These are phyloP conservation scores for Drosophila kurseongensis DNA, from an alignment of 1,140 invertebrate species.

Conservation along the genomic window DNA sequence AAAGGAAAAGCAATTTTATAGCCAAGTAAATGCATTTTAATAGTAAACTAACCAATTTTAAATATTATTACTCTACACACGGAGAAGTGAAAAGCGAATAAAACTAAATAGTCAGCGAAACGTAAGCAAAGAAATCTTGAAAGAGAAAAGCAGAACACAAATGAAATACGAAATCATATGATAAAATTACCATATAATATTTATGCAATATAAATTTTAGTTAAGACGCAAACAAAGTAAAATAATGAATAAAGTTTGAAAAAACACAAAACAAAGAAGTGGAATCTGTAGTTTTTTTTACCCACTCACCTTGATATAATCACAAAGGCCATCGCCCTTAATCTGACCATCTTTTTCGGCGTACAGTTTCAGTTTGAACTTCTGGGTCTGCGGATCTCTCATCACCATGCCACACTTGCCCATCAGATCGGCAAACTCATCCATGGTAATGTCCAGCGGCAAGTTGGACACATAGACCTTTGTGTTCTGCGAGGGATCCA, in stretches of 20 bases:
- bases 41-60: conserved; percentile 76
- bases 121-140: conserved; percentile 25
- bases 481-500: conserved; percentile 96
- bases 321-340: conserved; percentile 98
- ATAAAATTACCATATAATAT: conserved; percentile 57
- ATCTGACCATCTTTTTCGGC: conserved; percentile 92
- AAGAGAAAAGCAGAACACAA: neutral
- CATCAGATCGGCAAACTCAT: conserved; percentile 96
- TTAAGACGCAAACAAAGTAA: conserved; percentile 65
- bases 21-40: conserved; percentile 73
- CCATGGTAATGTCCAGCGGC: conserved; percentile 94
- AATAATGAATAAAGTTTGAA: conserved; percentile 58
- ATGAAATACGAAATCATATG: conserved; percentile 50
- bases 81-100: conserved; percentile 24
- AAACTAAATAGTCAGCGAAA: conserved; percentile 47
- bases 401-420: conserved; percentile 98
- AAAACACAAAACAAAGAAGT: conserved; percentile 54
- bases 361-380: conserved; percentile 98
- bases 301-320: conserved; percentile 94
- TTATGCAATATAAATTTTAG: conserved; percentile 59
- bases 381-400: conserved; percentile 92
- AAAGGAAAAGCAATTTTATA: conserved; percentile 51
- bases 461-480: conserved; percentile 98
- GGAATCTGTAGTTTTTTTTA: conserved; percentile 28
- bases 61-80: conserved; percentile 54